These are phyloP conservation scores for Odontocolon sp. DNA, from an alignment of 2,888 invertebrate genomes.

Conservation along the genomic window DNA sequence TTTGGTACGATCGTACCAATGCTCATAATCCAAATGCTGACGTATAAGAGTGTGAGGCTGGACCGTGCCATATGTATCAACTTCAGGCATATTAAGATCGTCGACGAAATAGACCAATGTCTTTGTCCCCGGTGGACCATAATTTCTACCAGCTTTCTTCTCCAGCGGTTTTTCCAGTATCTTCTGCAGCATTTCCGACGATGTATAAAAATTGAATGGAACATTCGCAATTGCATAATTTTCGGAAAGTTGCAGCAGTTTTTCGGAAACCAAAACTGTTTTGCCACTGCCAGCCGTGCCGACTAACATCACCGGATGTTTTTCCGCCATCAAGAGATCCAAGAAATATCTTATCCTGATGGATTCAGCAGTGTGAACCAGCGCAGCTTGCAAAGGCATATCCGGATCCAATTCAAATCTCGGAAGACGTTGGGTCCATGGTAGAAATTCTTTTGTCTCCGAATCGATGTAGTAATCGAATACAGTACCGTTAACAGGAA, in stretches of 20 bases:
- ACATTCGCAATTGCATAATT: slow-evolving; percentile 95
- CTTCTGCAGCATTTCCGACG: slow-evolving; percentile 96
- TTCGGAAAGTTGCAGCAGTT: slow-evolving; percentile 86
- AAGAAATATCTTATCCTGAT: slow-evolving; percentile 94
- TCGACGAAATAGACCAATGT: slow-evolving; percentile 97
- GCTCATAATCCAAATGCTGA: slow-evolving; percentile 97
- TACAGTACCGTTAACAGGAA: slow-evolving; percentile 94
- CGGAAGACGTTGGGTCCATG: slow-evolving; percentile 94
- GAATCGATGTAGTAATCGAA: slow-evolving; percentile 97
- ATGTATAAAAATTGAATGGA: slow-evolving; percentile 98
- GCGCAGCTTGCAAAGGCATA: slow-evolving; percentile 93
- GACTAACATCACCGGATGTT: slow-evolving; percentile 96
- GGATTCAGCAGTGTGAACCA: slow-evolving; percentile 97
- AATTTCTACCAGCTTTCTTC: slow-evolving; percentile 96
- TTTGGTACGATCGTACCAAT: slow-evolving; percentile 96
- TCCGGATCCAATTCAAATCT: slow-evolving; percentile 96
- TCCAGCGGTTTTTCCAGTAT: slow-evolving; percentile 96
- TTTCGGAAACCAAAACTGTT: slow-evolving; percentile 87
- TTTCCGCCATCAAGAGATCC: slow-evolving; percentile 93
- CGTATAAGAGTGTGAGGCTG: slow-evolving; percentile 97
- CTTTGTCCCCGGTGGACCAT: slow-evolving; percentile 97
- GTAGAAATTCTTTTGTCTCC: slow-evolving; percentile 93
- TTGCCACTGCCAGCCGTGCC: slow-evolving; percentile 97
- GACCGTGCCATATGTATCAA: slow-evolving; percentile 95
- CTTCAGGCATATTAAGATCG: slow-evolving; percentile 99